These are phyloP conservation scores for Dicrostonyx torquatus DNA, from an alignment of 2,797 vertebrate genomes.

Conservation along the genomic window DNA sequence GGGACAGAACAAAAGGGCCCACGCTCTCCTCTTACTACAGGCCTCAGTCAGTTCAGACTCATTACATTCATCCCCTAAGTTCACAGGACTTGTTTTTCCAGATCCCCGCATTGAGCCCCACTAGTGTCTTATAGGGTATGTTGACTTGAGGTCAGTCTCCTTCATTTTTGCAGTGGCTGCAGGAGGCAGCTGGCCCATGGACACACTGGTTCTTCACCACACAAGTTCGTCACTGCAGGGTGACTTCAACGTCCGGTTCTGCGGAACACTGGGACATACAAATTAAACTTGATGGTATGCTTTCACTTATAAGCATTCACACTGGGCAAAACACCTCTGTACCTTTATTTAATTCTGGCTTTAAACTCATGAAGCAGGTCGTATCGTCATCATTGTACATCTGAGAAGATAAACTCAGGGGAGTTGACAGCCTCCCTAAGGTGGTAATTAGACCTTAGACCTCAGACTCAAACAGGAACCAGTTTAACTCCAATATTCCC, in stretches of 20 bases:
- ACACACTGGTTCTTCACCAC: not conserved
- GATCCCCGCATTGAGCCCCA: not conserved
- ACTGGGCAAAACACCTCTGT: not conserved
- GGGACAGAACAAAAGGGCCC: too few relatives aligned
- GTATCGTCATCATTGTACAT: not conserved
- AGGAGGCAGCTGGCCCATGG: not conserved
- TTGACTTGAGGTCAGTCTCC: not conserved
- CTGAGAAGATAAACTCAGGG: not conserved
- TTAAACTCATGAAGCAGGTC: not conserved
- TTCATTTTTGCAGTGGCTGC: fast-evolving
- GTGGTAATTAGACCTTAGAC: not conserved
- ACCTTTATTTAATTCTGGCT: not conserved
- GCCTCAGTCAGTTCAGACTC: not conserved
- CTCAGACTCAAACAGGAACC: not conserved
- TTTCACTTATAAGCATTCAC: not conserved
- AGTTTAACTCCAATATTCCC: not conserved
- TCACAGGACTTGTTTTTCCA: not conserved
- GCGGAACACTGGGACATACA: not conserved
- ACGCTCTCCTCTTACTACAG: too few relatives aligned
- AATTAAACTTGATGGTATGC: not conserved
- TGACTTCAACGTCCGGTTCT: not conserved
- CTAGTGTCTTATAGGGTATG: not conserved
- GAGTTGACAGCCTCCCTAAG: not conserved
- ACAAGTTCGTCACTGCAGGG: not conserved
- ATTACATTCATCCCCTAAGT: not conserved